phyloP scores from a whole-genome alignment of 2,888 invertebrate genomes.

The Apodemia hepburni region DNA sequence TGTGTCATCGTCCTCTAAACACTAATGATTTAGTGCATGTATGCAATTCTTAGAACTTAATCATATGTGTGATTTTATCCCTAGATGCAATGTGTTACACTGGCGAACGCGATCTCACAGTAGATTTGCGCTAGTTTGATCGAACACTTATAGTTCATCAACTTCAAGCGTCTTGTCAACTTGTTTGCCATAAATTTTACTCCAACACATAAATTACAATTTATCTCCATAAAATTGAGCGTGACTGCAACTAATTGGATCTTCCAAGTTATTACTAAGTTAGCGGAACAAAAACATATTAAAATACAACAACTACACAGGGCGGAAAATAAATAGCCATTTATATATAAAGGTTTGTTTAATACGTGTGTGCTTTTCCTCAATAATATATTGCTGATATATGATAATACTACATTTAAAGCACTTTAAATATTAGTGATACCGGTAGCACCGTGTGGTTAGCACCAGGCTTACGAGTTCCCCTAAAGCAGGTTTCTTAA shows the following conservation, averaged over 20 bases:
- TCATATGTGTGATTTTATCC: too few relatives aligned
- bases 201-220: constrained; percentile 5
- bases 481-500: too few relatives aligned
- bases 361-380: background rate
- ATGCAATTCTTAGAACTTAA: too few relatives aligned
- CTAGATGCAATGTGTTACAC: too few relatives aligned
- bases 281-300: constrained; percentile 11
- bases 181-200: background rate
- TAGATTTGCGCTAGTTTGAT: background rate
- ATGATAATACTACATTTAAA: too few relatives aligned
- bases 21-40: too few relatives aligned
- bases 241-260: constrained; percentile 11
- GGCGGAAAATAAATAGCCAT: too few relatives aligned
- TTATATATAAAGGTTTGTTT: background rate
- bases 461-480: too few relatives aligned
- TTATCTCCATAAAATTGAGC: constrained; percentile 15
- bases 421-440: too few relatives aligned
- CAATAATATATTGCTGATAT: too few relatives aligned
- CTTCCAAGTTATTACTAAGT: constrained; percentile 13
- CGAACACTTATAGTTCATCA: background rate
- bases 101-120: background rate
- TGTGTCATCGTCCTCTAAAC: too few relatives aligned
- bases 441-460: too few relatives aligned
- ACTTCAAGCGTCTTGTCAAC: background rate
- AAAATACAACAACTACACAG: background rate